A percentile compares a stretch with the other conserved stretches of the same genome.
phyloP scores from a whole-genome alignment of 2,888 invertebrate genomes.

The Saturnia pavonia region DNA sequence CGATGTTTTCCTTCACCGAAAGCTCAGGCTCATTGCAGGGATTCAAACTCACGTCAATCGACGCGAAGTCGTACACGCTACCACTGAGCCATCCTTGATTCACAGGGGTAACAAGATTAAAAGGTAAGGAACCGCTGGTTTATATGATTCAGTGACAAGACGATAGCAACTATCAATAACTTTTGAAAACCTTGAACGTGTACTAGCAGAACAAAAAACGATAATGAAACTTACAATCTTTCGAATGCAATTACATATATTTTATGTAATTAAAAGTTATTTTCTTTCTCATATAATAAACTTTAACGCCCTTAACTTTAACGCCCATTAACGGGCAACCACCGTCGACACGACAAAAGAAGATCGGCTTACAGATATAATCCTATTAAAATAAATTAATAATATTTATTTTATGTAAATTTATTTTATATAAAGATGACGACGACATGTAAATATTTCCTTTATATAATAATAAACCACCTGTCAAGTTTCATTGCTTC shows the following conservation, averaged over 20 bases:
- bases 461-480: slow-evolving; percentile 12
- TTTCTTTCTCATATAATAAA: neutral
- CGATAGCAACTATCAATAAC: neutral
- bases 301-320: neutral
- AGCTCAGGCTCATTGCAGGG: no score
- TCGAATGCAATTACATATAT: neutral
- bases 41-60: no score
- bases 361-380: neutral
- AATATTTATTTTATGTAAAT: neutral
- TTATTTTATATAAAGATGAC: neutral
- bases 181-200: neutral
- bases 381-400: neutral
- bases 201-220: neutral
- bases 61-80: no score
- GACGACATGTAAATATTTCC: slow-evolving; percentile 15
- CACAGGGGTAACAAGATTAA: no score
- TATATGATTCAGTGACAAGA: neutral
- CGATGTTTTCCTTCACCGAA: no score
- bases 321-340: neutral
- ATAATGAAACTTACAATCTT: neutral
- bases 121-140: no score
- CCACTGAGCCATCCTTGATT: no score
- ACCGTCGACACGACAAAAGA: neutral
- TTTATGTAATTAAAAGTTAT: neutral
- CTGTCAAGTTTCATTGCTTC: slow-evolving; percentile 15